Percentiles rank a stretch among this genome's conserved stretches.
Evolutionary conservation across 2,113 vertebrate genomes (phyloP).

Genomic region (Cryptoleucopteryx plumbea): DNA sequence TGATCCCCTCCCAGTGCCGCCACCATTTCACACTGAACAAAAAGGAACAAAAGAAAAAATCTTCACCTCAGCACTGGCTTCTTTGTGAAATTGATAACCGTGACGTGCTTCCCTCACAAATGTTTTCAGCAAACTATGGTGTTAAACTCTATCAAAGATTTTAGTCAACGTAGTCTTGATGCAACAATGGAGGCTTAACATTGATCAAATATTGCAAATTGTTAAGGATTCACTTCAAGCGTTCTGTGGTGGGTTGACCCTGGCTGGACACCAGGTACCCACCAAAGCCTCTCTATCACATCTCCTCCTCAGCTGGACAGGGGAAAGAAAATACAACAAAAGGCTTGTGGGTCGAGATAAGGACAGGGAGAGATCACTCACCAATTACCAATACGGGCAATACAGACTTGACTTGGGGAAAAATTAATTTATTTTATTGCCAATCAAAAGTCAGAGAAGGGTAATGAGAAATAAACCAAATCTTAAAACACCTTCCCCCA

Average conservation of each 20-base stretch:
- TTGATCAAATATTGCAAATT: not conserved
- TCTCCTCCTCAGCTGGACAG: too few species aligned
- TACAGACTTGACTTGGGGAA: too few species aligned
- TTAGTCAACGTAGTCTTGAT: not conserved
- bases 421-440: too few species aligned
- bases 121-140: not conserved
- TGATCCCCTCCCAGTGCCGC: not conserved
- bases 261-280: not conserved
- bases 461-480: too few species aligned
- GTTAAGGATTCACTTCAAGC: not conserved
- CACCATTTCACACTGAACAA: not conserved
- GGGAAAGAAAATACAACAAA: too few species aligned
- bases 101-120: not conserved
- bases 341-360: too few species aligned
- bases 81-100: not conserved
- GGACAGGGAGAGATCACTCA: too few species aligned
- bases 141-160: not conserved
- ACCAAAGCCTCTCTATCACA: not conserved
- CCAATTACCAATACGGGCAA: too few species aligned
- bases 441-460: too few species aligned
- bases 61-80: not conserved
- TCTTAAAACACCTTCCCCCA: too few species aligned
- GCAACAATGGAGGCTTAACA: not conserved
- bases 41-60: not conserved
- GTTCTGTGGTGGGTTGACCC: not conserved